These are phyloP conservation scores for Autographa gamma DNA, from an alignment of 2,888 invertebrate genomes.

Conservation along the genomic window DNA sequence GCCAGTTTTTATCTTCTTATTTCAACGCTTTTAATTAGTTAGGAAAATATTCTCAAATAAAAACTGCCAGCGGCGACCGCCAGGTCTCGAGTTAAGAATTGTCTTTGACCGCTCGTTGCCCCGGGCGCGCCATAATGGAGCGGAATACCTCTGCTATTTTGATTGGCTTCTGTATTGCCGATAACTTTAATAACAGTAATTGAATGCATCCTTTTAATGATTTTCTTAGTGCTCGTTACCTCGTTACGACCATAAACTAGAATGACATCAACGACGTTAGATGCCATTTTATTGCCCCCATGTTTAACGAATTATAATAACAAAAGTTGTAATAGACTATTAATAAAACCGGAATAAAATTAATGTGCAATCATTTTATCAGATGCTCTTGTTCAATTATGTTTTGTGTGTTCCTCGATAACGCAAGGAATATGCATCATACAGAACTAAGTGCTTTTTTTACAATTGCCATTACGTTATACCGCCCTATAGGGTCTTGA, in stretches of 20 bases:
- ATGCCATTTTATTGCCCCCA: slow-evolving; percentile 28
- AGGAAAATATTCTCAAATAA: slow-evolving; percentile 89
- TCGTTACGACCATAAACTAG: slow-evolving; percentile 53
- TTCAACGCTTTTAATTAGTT: slow-evolving; percentile 89
- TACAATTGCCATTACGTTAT: slow-evolving; percentile 10
- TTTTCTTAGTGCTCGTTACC: slow-evolving; percentile 67
- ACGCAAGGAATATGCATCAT: neutral
- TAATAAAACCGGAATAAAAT: slow-evolving; percentile 29
- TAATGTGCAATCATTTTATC: slow-evolving; percentile 11
- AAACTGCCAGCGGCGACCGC: slow-evolving; percentile 79
- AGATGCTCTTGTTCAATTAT: neutral
- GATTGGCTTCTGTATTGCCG: slow-evolving; percentile 83
- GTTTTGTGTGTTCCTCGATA: neutral
- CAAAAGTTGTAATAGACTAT: slow-evolving; percentile 28
- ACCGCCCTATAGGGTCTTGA: slow-evolving; percentile 5
- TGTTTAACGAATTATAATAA: slow-evolving; percentile 28
- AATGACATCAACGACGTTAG: slow-evolving; percentile 54
- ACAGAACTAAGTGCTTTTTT: neutral
- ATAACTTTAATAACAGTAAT: slow-evolving; percentile 80
- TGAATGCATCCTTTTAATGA: slow-evolving; percentile 71
- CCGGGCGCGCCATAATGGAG: slow-evolving; percentile 78
- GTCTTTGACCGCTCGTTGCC: slow-evolving; percentile 81
- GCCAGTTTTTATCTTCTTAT: slow-evolving; percentile 86
- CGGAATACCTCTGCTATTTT: slow-evolving; percentile 76
- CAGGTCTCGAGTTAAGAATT: slow-evolving; percentile 76